phyloP scores from a whole-genome alignment of 1,140 invertebrate genomes.

The Gryllus bimaculatus region DNA sequence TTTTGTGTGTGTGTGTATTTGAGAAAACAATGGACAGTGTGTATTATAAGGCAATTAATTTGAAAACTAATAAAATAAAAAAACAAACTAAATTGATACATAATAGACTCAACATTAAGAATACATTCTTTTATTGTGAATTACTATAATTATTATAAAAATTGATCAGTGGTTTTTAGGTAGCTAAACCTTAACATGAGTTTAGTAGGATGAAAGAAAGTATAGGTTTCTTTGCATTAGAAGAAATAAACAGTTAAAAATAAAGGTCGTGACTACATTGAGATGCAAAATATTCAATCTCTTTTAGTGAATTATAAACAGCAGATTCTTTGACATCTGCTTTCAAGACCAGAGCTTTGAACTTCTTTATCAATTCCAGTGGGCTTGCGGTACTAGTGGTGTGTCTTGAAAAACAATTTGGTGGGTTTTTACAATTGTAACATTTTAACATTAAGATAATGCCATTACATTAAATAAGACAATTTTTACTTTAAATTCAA shows the following conservation, averaged over 20 bases:
- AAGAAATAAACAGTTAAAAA: not conserved
- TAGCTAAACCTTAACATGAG: not conserved
- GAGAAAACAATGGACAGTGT: not conserved
- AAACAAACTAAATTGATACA: not conserved
- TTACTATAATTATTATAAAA: conserved; percentile 2
- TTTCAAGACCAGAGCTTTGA: conserved; percentile 1
- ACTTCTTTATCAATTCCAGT: not conserved
- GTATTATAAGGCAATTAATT: not conserved
- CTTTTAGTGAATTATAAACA: not conserved
- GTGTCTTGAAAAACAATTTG: not conserved
- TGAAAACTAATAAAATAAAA: not conserved
- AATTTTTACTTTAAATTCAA: not conserved
- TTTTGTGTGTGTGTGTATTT: not conserved
- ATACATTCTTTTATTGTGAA: conserved; percentile 1
- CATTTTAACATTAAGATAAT: not conserved
- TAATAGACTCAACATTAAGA: conserved; percentile 1
- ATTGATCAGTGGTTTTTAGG: conserved; percentile 4
- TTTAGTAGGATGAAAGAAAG: not conserved
- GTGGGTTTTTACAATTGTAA: not conserved
- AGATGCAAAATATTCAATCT: not conserved
- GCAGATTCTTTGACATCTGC: not conserved
- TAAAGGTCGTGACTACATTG: not conserved
- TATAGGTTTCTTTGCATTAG: conserved; percentile 5
- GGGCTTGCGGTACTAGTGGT: not conserved
- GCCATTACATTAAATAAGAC: not conserved